Base-by-base conservation (phyloP, 2,797 vertebrate genomes). In the Cirrhinus molitorella region DNA sequence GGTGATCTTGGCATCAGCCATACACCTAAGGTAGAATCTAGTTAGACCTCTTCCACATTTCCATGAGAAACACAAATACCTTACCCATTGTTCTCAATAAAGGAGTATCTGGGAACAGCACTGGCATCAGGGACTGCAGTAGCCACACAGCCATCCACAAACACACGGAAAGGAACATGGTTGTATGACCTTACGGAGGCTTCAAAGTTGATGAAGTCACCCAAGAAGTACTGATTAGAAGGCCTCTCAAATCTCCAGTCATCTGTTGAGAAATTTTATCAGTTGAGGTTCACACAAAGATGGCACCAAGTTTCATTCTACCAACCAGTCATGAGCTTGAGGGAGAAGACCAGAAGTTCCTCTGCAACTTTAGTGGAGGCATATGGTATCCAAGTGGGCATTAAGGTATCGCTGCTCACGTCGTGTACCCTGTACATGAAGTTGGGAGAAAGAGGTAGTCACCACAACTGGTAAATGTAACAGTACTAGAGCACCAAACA, bases 241-340 rank as follows among this genome's bases (percentile, higher is more conserved):
- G 45, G 16, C 17, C 81, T 85, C 43, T 80, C 76, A 68, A 21
- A 80, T 1, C 11, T 4, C 81, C 81, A 87, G 49, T 87, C 77
- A 80, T 73, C 81, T 85, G 49, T 2, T 28, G 55, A 1, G 28
- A 55, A 10, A 79, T 16, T 3, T 2, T 6, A 51, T 51, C 13
- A 43, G 49, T 11, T 90, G 40, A 73, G 14, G 16, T 45, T 31
- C 89, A 79, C 90, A 92, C 8, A 19, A 55, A 21, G 1, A 6
- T 13, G 17, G 4, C 2, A 19, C 17, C 0, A 19, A 51, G 17
- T 25, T 61, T 4, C 7, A 49, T 14, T 19, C 53, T 17, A 66
- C 89, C 49, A 85, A 93, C 93, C 91, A 81, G 89, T 91, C 93
- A 94, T 91, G 85, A 95, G 89, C 12, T 67, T 88, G 76, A 94